phyloP scores from a whole-genome alignment of 2,797 vertebrate species.

The Lacerta agilis region DNA sequence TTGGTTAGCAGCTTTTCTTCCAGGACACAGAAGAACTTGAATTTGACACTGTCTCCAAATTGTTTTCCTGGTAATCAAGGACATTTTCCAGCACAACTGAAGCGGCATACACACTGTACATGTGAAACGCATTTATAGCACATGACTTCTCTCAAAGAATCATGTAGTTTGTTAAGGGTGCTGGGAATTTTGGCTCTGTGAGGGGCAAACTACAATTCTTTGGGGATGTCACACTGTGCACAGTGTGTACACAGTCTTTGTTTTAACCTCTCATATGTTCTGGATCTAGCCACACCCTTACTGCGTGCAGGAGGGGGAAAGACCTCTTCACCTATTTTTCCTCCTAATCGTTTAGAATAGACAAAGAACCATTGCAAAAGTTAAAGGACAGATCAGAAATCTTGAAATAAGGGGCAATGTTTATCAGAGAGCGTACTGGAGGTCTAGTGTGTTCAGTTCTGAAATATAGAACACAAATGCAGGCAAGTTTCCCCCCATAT shows the following conservation, averaged over 20 bases:
- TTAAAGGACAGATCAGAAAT: background rate
- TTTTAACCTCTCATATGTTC: background rate
- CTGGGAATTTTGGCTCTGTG: too few relatives aligned
- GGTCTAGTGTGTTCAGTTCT: background rate
- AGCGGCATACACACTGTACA: too few relatives aligned
- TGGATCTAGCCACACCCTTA: background rate
- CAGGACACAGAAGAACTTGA: background rate
- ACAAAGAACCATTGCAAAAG: background rate
- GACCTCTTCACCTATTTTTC: background rate
- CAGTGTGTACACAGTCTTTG: too few relatives aligned
- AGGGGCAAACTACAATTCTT: too few relatives aligned
- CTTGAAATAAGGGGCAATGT: background rate
- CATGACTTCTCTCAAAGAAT: too few relatives aligned
- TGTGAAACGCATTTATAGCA: too few relatives aligned
- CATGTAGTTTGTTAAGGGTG: too few relatives aligned
- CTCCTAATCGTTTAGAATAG: too few relatives aligned
- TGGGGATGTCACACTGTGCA: too few relatives aligned
- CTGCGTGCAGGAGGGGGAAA: background rate
- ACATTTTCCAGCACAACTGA: background rate
- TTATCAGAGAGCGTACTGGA: background rate
- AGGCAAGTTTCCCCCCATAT: background rate
- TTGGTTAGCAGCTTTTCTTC: background rate
- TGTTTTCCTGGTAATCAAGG: background rate
- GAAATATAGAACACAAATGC: background rate
- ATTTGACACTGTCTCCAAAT: background rate